Base-by-base conservation (phyloP, 2,888 invertebrate genomes). In the Acanthacorydalis orientalis region DNA sequence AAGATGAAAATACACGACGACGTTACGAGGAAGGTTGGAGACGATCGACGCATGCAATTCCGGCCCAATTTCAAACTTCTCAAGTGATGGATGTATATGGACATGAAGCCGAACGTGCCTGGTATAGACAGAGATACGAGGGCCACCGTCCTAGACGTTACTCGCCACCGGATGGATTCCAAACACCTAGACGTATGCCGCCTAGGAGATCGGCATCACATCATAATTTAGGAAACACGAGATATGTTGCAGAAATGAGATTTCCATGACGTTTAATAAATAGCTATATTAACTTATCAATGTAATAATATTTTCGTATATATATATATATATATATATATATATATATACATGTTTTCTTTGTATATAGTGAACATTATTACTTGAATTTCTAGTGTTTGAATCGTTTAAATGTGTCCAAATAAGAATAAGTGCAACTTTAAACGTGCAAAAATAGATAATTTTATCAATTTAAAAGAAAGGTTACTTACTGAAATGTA, bases 11-110 rank as follows among this genome's bases (percentile, higher is more conserved):
- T 23, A 70, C 70, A 14, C 70, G 73, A 12, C 69, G 74, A 42
- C 73, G 75, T 49, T 81, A 81, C 55, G 76, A 80, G 49, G 76
- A 79, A 43, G 78, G 79, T 1, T 83, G 83, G 82, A 72, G 80
- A 51, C 70, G 77, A 50, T 77, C 79, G 11, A 77, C 73, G 51
- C 75, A 74, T 55, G 32, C 15, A 12, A 11, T 46, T 11, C 59
- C 61, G 9, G 72, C 73, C 55, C 73, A 77, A 57, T 78, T 78
- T 55, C 75, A 77, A 53, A 69, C 77, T 12, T 69, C 76, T n/a
- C 73, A 76, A 45, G 73, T 78, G 51, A 67, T 79, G 53, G 80
- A 82, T 59, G 66, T 80, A 14, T 83, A 80, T 55, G 81, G 79
- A 31, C 75, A 75, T 51, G 74, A 77, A 37, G 60, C 69, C n/a